Percentiles rank a stretch among this genome's conserved stretches.
phyloP scores from a whole-genome alignment of 2,113 vertebrate genomes.

The Columba livia region DNA sequence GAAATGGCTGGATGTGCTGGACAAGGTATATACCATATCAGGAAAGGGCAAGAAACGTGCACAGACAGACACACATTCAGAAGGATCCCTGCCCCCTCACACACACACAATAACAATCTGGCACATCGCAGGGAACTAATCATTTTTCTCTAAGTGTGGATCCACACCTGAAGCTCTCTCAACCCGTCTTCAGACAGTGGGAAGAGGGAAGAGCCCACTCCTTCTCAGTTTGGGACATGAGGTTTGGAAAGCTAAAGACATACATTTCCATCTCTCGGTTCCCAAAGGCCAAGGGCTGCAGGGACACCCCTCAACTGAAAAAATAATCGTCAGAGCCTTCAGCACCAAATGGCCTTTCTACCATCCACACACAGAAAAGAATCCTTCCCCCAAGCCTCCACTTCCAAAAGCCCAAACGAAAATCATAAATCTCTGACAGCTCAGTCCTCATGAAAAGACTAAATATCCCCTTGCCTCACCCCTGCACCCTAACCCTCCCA shows the following conservation, averaged over 20 bases:
- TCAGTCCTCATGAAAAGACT: slow-evolving; percentile 37
- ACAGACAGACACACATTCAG: not conserved
- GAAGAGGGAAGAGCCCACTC: not conserved
- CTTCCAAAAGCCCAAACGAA: slow-evolving; percentile 16
- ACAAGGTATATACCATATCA: not conserved
- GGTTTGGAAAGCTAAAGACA: not conserved
- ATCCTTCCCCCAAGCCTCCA: slow-evolving; percentile 6
- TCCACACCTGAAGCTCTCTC: not conserved
- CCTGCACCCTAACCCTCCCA: slow-evolving; percentile 52
- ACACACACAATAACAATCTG: not conserved
- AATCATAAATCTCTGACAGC: slow-evolving; percentile 43
- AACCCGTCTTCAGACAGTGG: not conserved
- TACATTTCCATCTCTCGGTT: not conserved
- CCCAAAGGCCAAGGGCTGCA: not conserved
- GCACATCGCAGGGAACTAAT: not conserved
- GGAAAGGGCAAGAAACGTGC: not conserved
- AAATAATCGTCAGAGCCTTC: not conserved
- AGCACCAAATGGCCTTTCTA: not conserved
- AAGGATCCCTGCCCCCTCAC: not conserved
- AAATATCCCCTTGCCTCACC: slow-evolving; percentile 60
- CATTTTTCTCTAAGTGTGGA: not conserved
- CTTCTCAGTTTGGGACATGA: not conserved
- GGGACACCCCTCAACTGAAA: not conserved
- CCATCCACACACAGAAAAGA: not conserved
- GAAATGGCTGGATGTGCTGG: not conserved